Evolutionary conservation across 2,888 invertebrate genomes (phyloP).

Genomic region (Spisula solida): DNA sequence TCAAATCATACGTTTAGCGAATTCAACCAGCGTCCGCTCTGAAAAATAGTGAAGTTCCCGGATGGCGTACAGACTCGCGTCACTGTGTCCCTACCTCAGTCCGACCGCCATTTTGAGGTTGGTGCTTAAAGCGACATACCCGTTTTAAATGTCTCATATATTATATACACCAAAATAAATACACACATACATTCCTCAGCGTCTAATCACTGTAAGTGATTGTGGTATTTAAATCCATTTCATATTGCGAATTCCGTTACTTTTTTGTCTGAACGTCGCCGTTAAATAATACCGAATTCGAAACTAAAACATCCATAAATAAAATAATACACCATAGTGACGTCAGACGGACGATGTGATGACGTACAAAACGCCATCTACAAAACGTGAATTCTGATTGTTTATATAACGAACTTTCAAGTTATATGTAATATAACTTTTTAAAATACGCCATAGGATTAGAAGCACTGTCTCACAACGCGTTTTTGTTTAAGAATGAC

Average conservation of each 20-base stretch:
- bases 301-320: neutral
- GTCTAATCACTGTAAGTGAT: neutral
- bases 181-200: neutral
- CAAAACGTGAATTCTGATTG: neutral
- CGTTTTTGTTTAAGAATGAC: neutral
- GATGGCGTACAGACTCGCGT: neutral
- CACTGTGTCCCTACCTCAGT: neutral
- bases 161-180: constrained; percentile 1
- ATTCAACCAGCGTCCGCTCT: neutral
- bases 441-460: neutral
- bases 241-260: neutral
- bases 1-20: neutral
- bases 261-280: neutral
- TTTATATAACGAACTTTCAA: constrained; percentile 12
- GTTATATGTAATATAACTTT: constrained; percentile 1
- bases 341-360: constrained; percentile 1
- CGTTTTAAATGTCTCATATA: constrained; percentile 25
- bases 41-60: neutral
- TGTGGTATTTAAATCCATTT: neutral
- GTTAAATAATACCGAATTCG: neutral
- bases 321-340: neutral
- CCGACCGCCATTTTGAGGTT: constrained; percentile 17
- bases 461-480: constrained; percentile 16
- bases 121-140: constrained; percentile 15
- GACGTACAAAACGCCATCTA: neutral